Evolutionary conservation across 2,113 vertebrate species (phyloP), one percentile per base, ranked within the genome.

Genomic region (Myocastor coypus): DNA sequence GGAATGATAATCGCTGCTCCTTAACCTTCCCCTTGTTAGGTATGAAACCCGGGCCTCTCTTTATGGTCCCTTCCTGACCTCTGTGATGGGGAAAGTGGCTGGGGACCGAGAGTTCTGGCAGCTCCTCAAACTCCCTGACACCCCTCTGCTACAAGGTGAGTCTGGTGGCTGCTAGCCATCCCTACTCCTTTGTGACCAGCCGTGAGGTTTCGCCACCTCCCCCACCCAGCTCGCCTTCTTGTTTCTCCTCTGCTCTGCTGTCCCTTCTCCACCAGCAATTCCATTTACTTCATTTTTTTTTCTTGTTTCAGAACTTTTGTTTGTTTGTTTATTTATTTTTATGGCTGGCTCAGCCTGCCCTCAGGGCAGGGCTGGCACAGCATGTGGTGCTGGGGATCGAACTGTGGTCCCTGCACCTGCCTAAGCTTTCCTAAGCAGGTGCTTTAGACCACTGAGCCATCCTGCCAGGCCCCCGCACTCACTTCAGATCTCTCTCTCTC

Each of bases 71-170:
- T 99, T 98, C 90, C 97, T 99, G 89, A 99, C 97, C 7, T 85
- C 91, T 0, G 99, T 99, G 95, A 98, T 99, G 89, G 98, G 98
- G 22, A 98, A 99, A 89, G 97, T 96, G 81, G 98, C 98, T 0
- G 98, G 90, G 2, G 98, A 99, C 52, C 98, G 97, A 42, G 98
- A 98, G 90, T 99, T 99, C 96, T 99, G 99, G 99, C 98, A 99
- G 88, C 96, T 99, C 24, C 95, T 99, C 32, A 97, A 75, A 0
- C 98, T 97, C 1, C 98, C 99, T 7, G 92, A 97, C 85, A 98
- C 64, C 1, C 96, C 97, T 1, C 97, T 99, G 95, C 97, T 63
- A 96, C 87, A 98, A 98, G 99, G 99, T 99, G 92, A 99, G 98
- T 92, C 46, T 40, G 0, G n/a, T 6, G 73, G 50, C 63, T 10